Conservation (phyloP, 2,888 invertebrate genomes). For the Cheiracanthium punctorium region DNA sequence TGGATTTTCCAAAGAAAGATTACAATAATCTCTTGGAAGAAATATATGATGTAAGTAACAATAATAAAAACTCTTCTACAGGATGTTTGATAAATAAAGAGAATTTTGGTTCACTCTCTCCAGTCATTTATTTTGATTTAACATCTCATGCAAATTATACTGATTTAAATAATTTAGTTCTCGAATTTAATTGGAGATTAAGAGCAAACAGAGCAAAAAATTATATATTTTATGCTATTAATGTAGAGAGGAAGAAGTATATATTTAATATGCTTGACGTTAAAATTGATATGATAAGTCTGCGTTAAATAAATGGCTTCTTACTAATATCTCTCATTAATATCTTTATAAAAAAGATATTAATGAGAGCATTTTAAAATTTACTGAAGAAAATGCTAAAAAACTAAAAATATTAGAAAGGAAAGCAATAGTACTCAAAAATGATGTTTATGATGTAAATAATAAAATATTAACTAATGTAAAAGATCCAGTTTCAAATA, state of each 20-base stretch:
- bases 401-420: too few relatives aligned
- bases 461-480: too few relatives aligned
- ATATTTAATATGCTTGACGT: neutral
- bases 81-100: neutral
- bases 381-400: neutral
- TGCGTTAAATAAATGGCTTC: too few relatives aligned
- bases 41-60: neutral
- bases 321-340: too few relatives aligned
- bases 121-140: neutral
- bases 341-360: too few relatives aligned
- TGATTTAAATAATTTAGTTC: neutral
- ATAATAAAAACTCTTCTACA: neutral
- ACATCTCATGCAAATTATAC: neutral
- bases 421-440: too few relatives aligned
- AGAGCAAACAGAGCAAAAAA: neutral
- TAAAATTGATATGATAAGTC: too few relatives aligned
- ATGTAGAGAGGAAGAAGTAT: neutral
- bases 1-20: constrained; percentile 11
- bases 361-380: too few relatives aligned
- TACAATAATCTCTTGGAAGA: neutral
- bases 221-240: constrained; percentile 16
- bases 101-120: constrained; percentile 12
- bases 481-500: too few relatives aligned
- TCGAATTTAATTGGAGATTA: neutral
- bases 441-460: too few relatives aligned